Evolutionary conservation across 2,113 vertebrate genomes (phyloP), one percentile per base, ranked within the genome.

Genomic region (Tympanuchus pallidicinctus): DNA sequence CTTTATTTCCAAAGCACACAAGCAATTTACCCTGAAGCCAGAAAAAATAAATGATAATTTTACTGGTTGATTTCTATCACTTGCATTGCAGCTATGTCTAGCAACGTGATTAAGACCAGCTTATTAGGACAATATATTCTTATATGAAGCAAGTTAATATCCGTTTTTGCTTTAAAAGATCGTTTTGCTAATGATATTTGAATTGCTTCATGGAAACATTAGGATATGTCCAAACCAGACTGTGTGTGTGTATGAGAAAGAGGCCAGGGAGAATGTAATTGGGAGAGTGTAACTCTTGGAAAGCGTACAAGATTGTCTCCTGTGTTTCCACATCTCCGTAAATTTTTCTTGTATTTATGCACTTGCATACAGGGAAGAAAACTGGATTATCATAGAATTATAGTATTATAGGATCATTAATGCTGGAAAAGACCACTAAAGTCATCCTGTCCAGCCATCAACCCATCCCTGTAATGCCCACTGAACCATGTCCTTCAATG

Each of bases 1-100:
- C 78, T 93, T 94, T 91, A 88, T 89, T 91, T 95, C 72, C 75
- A 89, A 95, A 92, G 32, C 50, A 86, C 42, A 91, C 60, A 89
- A 91, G 74, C 28, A 87, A 92, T 87, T 89, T 91, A 19, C 71
- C 59, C 56, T 64, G 64, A 63, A 89, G 50, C 71, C 38, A 87
- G 84, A 76, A 28, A 89, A 94, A 91, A 89, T 47, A 94, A 92
- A 94, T 60, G 0, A 56, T 60, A n/a, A 70, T 90, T 87, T 84
- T 93, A 34, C 54, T 73, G 27, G 16, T 93, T 89, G 25, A 38
- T 87, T 90, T 92, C 50, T 91, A 54, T 89, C 34, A 56, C 38
- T 91, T 89, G 13, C 86, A 18, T 83, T 90, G 42, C 42, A 91
- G 88, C 82, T 88, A 50, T 74, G 59, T 77, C 59, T 82, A 89